Evolutionary conservation across 1,140 invertebrate genomes (phyloP).

Genomic region (Batillaria attramentaria): DNA sequence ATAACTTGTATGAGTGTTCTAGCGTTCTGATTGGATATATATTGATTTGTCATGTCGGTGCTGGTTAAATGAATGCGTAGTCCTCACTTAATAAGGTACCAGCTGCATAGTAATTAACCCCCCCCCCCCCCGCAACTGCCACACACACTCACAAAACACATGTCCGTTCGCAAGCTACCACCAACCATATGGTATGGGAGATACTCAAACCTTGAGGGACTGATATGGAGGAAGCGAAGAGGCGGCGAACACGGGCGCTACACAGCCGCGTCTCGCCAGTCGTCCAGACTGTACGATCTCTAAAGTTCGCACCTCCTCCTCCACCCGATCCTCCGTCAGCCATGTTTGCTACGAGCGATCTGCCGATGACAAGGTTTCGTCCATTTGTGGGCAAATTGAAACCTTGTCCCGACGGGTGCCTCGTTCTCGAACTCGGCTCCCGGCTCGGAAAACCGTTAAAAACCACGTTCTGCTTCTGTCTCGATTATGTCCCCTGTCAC

Average conservation of each 20-base stretch:
- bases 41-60: too few species aligned
- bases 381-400: conserved; percentile 20
- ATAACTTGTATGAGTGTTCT: too few species aligned
- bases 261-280: not conserved
- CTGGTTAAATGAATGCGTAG: too few species aligned
- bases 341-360: not conserved
- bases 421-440: not conserved
- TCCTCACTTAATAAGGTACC: too few species aligned
- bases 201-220: too few species aligned
- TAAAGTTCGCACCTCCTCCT: not conserved
- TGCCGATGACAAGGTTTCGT: too few species aligned
- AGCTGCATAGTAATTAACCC: too few species aligned
- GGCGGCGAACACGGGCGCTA: not conserved
- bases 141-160: too few species aligned
- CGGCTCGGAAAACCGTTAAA: conserved; percentile 15
- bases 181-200: too few species aligned
- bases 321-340: conserved; percentile 1
- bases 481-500: conserved; percentile 27
- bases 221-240: not conserved
- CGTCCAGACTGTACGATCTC: conserved; percentile 7
- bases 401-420: conserved; percentile 9
- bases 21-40: too few species aligned
- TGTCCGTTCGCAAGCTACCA: too few species aligned
- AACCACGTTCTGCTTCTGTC: conserved; percentile 27
- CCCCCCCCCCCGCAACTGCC: too few species aligned